Base-by-base conservation (phyloP, 2,797 vertebrate species). In the Sebastes cheni region DNA sequence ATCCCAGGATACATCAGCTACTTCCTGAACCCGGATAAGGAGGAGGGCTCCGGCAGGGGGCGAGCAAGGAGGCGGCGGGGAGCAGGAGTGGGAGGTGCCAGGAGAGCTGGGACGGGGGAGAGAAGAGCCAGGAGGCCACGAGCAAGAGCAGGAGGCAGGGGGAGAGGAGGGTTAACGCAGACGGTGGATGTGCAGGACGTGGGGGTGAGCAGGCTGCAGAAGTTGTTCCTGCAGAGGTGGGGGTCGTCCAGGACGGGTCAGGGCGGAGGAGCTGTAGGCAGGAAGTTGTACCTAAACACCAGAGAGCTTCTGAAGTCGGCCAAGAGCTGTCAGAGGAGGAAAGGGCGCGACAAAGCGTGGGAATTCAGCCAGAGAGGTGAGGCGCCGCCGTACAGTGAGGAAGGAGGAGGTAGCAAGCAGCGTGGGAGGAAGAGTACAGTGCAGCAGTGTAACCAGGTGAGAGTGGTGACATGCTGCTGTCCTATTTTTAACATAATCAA, bases 1-100 rank as follows among this genome's bases (percentile, higher is more conserved):
- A 95, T 96, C 60, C 82, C 94, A 1, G 95, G 91, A 77, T 96
- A 94, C 77, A 95, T 95, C 81, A 93, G 29, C 82, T 66, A 91
- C 80, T 96, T 96, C 72, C 78, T 96, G 67, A 91, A 93, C 25
- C 60, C 80, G 0, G 64, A 75, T 2, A 65, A 36, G 4, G 27
- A 72, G 18, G 75, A 79, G 16, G 14, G 32, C 2, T 2, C 65
- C 1, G 0, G 20, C 2, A 25, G 79, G 25, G 80, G 86, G 11
- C 74, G 68, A 58, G 30, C 29, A 3, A 72, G 64, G 11, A 23
- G 34, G 58, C 89, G 58, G 67, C 68, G 6, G 54, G 22, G 34
- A 3, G 69, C 29, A 3, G 8, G 46, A 7, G 50, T 1, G 6
- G 39, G 80, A 39, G 64, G 67, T 3, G 34, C 72, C 32, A 75